Evolutionary conservation across 2,888 invertebrate genomes (phyloP), one percentile per base, ranked within the genome.

Genomic region (Cheilosia grossa): DNA sequence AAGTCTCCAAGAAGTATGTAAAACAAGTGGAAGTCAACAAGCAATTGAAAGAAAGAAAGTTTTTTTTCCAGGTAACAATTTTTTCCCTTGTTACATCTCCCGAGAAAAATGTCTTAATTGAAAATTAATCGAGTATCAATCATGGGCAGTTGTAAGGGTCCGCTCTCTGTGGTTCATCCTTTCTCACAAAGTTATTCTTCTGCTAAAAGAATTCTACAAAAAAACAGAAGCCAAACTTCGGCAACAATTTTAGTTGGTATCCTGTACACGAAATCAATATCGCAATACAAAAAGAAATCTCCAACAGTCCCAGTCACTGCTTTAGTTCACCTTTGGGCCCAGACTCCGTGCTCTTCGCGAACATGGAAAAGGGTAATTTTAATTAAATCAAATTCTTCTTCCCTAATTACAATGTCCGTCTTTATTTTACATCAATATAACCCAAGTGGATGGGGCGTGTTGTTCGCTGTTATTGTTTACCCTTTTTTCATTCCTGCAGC

Each of bases 371-470:
- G 67, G 79, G 63, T 80, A 66, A 74, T 67, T 75, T 82, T 74
- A 82, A 78, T 86, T 66, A 80, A 79, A 79, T 79, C 75, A 79
- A 79, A 79, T 69, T 80, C 69, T 72, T 70, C 56, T 63, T 49
- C 67, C 66, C 79, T 75, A 75, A 86, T 82, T 72, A 86, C 64
- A 53, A 64, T 53, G 86, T 78, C 56, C 53, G 63, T 77, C 75
- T 42, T 66, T 74, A 56, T 74, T 66, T 54, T 58, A 64, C 47
- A 74, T 51, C 21, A 44, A n/a, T n/a, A n/a, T 9, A 2, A 47
- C 30, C 27, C n/a, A 21, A 40, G 19, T 49, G 19, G 19, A 13
- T 21, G 15, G 21, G 2, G 2, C 17, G 63, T 30, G 63, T 63
- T 63, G 30, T 19, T 61, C 17, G 17, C 24, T 66, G 51, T 70